phyloP scores from a whole-genome alignment of 2,888 invertebrate species.

The Cybosia mesomella region DNA sequence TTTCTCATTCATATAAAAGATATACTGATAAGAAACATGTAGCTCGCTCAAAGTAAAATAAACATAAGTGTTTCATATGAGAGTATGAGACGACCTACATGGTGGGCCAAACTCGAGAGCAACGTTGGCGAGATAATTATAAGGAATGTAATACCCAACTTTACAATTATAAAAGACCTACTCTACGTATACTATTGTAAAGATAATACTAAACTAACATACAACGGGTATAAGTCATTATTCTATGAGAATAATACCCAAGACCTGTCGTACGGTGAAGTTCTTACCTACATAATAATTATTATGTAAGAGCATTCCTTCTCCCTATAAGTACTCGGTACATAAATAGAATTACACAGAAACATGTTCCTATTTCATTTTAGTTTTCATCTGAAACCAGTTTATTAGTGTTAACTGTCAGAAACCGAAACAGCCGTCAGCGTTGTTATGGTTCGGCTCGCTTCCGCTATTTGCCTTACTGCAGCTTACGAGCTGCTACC shows the following conservation, averaged over 20 bases:
- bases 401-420: conserved; percentile 79
- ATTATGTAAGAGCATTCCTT: not conserved
- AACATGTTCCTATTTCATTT: conserved; percentile 75
- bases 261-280: no score
- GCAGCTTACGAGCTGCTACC: conserved; percentile 50
- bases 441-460: conserved; percentile 79
- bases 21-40: conserved; percentile 1
- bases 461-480: conserved; percentile 73
- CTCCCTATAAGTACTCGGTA: not conserved
- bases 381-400: conserved; percentile 75
- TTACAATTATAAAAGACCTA: not conserved
- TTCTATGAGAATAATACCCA: not conserved
- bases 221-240: not conserved
- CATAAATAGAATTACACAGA: conserved; percentile 59
- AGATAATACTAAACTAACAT: not conserved
- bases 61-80: not conserved
- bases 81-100: no score
- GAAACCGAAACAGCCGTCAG: conserved; percentile 74
- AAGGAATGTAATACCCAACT: not conserved
- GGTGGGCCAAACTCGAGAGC: not conserved
- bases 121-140: not conserved
- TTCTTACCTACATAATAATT: not conserved
- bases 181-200: no score
- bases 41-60: not conserved
- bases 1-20: conserved; percentile 2